Evolutionary conservation across 2,888 invertebrate species (phyloP), one percentile per base, ranked within the genome.

Genomic region (Cyrtodaria siliqua): DNA sequence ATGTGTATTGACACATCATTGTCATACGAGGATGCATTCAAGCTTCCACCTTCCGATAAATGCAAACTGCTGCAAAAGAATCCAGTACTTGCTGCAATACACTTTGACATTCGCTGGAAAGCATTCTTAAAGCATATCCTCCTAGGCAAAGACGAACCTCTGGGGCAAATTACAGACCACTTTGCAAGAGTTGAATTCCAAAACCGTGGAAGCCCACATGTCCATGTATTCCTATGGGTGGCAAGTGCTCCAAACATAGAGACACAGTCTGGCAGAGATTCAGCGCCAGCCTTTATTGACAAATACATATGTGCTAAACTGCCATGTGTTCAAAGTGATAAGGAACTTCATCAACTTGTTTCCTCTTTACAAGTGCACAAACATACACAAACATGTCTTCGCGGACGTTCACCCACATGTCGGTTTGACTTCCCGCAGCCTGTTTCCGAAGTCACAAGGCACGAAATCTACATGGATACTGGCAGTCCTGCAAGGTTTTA

Each of bases 71-170:
- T 44, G 16, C 4, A 20, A 20, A 16, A 44, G n/a, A 74, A 75
- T 44, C 75, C 69, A 44, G 23, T 69, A 16, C 57, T 44, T 14
- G 27, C 57, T 60, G 57, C 69, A 16, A 38, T 75, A 33, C 57
- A 74, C 24, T 73, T 73, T 18, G 38, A 42, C 12, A 61, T 56
- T 26, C 16, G 73, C 14, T 73, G 61, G 67, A 67, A 73, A 49
- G 14, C 44, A 52, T 75, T 52, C 47, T 33, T 67, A 12, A 27
- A 33, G 6, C 16, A 44, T 18, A 6, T 44, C 44, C 6, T 61
- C 2, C 4, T 26, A 33, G 50, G 61, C 12, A 20, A 20, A 14
- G 20, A 29, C 3, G 2, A 47, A 29, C 53, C 53, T 20, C n/a
- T 55, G 16, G 55, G 53, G 8, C 8, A 53, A 42, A n/a, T 64